Evolutionary conservation across 1,140 invertebrate species (phyloP), one percentile per base, ranked within the genome.

Genomic region (Drosophila tsacasi): DNA sequence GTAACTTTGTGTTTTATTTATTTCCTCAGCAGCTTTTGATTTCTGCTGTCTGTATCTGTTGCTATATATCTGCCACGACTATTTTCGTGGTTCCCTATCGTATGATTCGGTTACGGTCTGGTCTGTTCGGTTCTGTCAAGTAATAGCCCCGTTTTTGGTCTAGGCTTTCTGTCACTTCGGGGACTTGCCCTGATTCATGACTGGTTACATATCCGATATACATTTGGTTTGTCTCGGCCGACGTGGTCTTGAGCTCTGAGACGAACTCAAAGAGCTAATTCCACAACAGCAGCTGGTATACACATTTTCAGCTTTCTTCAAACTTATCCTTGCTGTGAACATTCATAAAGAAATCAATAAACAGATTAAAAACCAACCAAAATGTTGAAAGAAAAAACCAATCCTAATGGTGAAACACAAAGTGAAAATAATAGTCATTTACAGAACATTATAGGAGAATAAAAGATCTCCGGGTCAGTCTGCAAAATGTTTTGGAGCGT

Each of bases 281-380:
- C 69, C 80, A 81, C 85, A 78, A 60, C 73, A 81, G 73, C 81
- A 78, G 69, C 81, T 84, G 66, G 39, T 68, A 64, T 76, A 63
- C 54, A 69, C 49, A 60, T 58, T 49, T 50, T 72, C 15, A 32
- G 42, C 58, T 60, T 61, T 63, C 47, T 47, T 66, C 12, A 27
- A 50, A 69, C 25, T 63, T 67, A 63, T 63, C 59, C 37, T 61
- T 64, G 30, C 44, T 71, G 54, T 73, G 12, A 44, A 66, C 52
- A 83, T 78, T 79, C 58, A 59, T 52, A 79, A 84, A 79, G 78
- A 79, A 89, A 50, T 40, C 17, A 17, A 71, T 66, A 25, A 19
- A 30, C 17, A 35, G 13, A 27, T 13, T n/a, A 12, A 37, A 54
- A 42, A 39, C 8, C 64, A 46, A 49, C 32, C 27, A 10, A 17